Conservation (phyloP, 1,140 invertebrate genomes). For the Forficula auricularia region DNA sequence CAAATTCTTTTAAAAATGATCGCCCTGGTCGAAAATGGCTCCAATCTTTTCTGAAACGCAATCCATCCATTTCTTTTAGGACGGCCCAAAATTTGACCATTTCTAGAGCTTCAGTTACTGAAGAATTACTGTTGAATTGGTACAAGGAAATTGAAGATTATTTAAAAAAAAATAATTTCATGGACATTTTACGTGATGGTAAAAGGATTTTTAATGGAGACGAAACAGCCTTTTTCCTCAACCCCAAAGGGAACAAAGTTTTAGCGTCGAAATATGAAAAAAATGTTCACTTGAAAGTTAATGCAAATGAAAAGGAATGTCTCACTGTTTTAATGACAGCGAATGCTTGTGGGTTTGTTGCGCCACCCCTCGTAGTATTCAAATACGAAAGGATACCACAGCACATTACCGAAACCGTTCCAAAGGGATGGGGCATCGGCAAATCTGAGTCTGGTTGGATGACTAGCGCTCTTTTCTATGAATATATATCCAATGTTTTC, state of each 20-base stretch:
- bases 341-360: conserved; percentile 4
- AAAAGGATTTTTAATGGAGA: conserved; percentile 25
- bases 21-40: conserved; percentile 4
- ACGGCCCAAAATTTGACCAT: conserved; percentile 5
- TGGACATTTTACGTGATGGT: conserved; percentile 12
- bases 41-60: conserved; percentile 1
- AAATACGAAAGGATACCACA: no score
- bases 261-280: conserved; percentile 19
- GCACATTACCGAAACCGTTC: no score
- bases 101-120: conserved; percentile 1
- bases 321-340: conserved; percentile 10
- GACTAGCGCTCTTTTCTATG: conserved; percentile 17
- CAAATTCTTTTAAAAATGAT: conserved; percentile 9
- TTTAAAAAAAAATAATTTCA: no score
- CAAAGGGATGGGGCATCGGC: conserved; percentile 9
- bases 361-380: no score
- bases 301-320: conserved; percentile 11
- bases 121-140: conserved; percentile 3
- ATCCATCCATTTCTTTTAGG: conserved; percentile 2
- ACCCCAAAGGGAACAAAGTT: conserved; percentile 18
- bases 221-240: conserved; percentile 22
- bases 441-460: conserved; percentile 18
- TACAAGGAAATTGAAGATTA: conserved; percentile 3
- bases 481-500: conserved; percentile 20
- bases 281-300: conserved; percentile 15